Percentiles rank a stretch among this genome's conserved stretches.
Conservation (phyloP, 92 coral and sea anemone genomes). For the Palythoa caribaeorum region DNA sequence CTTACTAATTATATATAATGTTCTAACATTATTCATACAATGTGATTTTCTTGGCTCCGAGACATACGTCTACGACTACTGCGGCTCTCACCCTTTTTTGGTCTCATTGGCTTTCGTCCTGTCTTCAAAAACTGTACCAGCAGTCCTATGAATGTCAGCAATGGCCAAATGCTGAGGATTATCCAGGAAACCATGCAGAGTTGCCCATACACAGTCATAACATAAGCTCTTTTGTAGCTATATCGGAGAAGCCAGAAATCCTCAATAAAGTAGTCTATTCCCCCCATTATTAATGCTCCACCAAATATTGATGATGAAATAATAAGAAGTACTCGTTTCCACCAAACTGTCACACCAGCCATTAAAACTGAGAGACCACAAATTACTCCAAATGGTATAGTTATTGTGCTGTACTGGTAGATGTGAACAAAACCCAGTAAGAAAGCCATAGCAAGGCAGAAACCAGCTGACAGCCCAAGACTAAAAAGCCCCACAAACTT, state of each 20-base stretch:
- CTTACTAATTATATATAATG: not conserved
- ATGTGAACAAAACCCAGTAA: conserved; percentile 74
- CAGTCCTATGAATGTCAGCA: conserved; percentile 74
- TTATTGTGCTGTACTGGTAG: conserved; percentile 72
- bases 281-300: conserved; percentile 77
- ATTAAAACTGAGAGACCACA: conserved; percentile 74
- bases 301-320: conserved; percentile 83
- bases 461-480: conserved; percentile 87
- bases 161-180: conserved; percentile 82
- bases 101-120: conserved; percentile 69
- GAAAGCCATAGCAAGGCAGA: conserved; percentile 77
- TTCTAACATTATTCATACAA: conserved; percentile 31
- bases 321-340: conserved; percentile 88
- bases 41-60: conserved; percentile 26
- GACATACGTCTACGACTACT: conserved; percentile 48
- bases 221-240: conserved; percentile 73
- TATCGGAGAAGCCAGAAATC: conserved; percentile 80
- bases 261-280: conserved; percentile 89
- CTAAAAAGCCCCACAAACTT: conserved; percentile 90
- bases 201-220: conserved; percentile 51
- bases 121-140: conserved; percentile 97
- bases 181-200: conserved; percentile 94
- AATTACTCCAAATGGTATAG: conserved; percentile 81
- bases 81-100: conserved; percentile 91
- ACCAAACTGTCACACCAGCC: conserved; percentile 94